Base-by-base conservation (phyloP, 2,888 invertebrate species). In the Heliconius ethilla region DNA sequence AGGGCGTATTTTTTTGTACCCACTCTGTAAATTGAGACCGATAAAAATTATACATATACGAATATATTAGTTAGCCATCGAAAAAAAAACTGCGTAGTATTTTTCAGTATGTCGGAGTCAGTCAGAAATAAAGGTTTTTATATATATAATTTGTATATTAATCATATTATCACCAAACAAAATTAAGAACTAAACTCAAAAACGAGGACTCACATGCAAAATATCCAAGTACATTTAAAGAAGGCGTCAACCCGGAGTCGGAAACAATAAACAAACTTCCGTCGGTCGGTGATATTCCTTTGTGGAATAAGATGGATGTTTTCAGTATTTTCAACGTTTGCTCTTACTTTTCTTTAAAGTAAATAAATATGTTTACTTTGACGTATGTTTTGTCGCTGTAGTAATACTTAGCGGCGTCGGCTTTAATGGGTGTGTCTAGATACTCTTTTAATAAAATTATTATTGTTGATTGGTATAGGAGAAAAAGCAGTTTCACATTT, bases 241-340 rank as follows among this genome's bases (percentile, higher is more conserved):
- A 78, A 77, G 79, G 80, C 77, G 70, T 74, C 63, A 77, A 77
- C 79, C 79, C 78, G 76, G 69, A 69, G 59, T 70, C 79, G 81
- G 80, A 80, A 79, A 80, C 80, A 80, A 81, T 80, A 80, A 80
- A 73, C 80, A 79, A 80, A 80, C 76, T 78, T 80, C 78, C 77
- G 51, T 70, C 69, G 75, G 69, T 79, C 73, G 59, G 62, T 76
- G 80, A 75, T 80, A 78, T 75, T 70, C 79, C 80, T 78, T 78
- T 77, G 75, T 79, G 55, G 76, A 70, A 27, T 66, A 55, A 78
- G 78, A 80, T 75, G 76, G 78, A 78, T 78, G 80, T 59, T 76
- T 76, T 65, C 69, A 59, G 74, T 75, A 70, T 75, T 75, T 76
- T 75, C 73, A 69, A 73, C 55, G 65, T 76, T 80, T 80, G 78